Conservation (phyloP, 2,888 invertebrate species). For the Ophion ventricosus region DNA sequence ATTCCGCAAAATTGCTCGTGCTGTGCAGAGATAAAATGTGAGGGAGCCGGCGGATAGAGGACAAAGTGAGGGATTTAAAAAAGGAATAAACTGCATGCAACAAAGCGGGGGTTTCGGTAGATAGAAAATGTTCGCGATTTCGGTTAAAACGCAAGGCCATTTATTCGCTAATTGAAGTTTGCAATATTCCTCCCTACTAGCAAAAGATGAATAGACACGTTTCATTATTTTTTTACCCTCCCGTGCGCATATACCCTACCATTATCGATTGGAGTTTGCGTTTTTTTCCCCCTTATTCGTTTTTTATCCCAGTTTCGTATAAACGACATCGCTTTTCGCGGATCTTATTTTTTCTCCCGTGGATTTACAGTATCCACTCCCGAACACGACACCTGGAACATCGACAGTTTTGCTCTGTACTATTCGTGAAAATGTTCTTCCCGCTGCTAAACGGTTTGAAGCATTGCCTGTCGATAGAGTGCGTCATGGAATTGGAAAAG, state of each 20-base stretch:
- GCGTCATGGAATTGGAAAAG: neutral
- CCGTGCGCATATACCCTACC: slow-evolving; percentile 19
- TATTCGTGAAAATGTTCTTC: neutral
- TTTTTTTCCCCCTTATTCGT: slow-evolving; percentile 6
- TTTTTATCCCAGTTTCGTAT: slow-evolving; percentile 20
- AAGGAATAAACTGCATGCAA: slow-evolving; percentile 21
- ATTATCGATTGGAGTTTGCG: slow-evolving; percentile 27
- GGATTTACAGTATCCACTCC: neutral
- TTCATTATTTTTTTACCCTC: slow-evolving; percentile 57
- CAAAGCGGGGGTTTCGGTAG: neutral
- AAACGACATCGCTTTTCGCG: neutral
- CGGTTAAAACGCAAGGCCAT: slow-evolving; percentile 73
- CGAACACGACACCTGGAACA: neutral
- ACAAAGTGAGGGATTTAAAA: slow-evolving; percentile 27
- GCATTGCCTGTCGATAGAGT: neutral
- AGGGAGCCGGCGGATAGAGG: slow-evolving; percentile 51
- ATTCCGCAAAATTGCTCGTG: slow-evolving; percentile 69
- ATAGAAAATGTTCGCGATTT: slow-evolving; percentile 30
- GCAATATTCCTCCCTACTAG: slow-evolving; percentile 71
- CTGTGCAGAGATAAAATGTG: slow-evolving; percentile 27
- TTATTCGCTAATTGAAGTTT: slow-evolving; percentile 75
- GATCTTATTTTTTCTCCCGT: slow-evolving; percentile 10
- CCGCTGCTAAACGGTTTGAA: neutral
- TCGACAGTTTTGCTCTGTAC: neutral
- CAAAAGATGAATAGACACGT: slow-evolving; percentile 54